Conservation (phyloP, 2,113 vertebrate species). For the Corythornis vintsioides region DNA sequence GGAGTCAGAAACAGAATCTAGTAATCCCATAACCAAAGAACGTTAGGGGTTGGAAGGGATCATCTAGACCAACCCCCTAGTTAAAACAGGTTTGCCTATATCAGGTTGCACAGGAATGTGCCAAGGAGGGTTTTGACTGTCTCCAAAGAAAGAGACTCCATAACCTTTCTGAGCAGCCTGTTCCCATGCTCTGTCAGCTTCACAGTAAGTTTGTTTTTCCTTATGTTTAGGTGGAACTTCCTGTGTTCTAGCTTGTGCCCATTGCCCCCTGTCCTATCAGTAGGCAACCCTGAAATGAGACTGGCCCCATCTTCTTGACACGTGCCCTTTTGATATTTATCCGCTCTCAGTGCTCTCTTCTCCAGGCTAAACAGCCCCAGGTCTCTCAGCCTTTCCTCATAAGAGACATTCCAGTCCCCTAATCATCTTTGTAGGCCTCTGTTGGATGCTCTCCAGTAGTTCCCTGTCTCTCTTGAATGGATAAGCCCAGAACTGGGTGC, state of each 20-base stretch:
- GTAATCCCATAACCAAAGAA: background rate
- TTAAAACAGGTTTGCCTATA: background rate
- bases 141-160: background rate
- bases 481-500: background rate
- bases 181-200: no score
- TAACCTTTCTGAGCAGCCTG: background rate
- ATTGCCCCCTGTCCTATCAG: background rate
- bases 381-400: background rate
- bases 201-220: background rate
- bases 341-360: background rate
- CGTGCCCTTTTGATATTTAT: background rate
- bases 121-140: background rate
- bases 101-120: background rate
- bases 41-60: background rate
- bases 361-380: background rate
- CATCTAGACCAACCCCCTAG: background rate
- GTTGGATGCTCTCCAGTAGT: background rate
- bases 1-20: background rate
- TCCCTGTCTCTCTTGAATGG: background rate
- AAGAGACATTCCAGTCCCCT: background rate
- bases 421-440: background rate
- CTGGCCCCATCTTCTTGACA: background rate
- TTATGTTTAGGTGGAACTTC: background rate
- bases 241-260: background rate
- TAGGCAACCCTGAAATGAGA: background rate